These are phyloP conservation scores for Podarcis raffonei DNA, from an alignment of 2,113 vertebrate species.

Conservation along the genomic window DNA sequence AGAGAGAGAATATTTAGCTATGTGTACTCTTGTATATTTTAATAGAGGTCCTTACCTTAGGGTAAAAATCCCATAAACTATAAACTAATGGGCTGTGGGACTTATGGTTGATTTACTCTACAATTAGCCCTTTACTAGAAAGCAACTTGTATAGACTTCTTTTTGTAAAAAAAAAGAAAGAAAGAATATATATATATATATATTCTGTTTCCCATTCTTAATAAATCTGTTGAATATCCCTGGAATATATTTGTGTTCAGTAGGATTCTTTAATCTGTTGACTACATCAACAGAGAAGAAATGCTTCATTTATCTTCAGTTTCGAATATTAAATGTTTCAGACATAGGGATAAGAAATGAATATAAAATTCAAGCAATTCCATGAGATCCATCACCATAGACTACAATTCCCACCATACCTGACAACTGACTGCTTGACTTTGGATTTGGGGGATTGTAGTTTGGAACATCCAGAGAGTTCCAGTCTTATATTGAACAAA, in stretches of 20 bases:
- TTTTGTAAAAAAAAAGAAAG: neutral
- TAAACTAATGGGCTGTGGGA: conserved; percentile 66
- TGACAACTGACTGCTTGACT: too few relatives aligned
- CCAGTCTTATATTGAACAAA: neutral
- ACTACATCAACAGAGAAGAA: conserved; percentile 61
- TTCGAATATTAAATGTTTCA: conserved; percentile 35
- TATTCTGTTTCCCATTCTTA: neutral
- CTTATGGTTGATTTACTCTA: conserved; percentile 75
- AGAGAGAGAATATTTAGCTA: conserved; percentile 65
- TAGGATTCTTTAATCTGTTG: conserved; percentile 72
- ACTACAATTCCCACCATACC: too few relatives aligned
- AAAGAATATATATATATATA: too few relatives aligned
- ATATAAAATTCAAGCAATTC: conserved; percentile 44
- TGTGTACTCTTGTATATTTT: conserved; percentile 67
- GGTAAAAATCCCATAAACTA: conserved; percentile 78
- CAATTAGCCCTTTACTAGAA: conserved; percentile 70
- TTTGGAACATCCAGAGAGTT: too few relatives aligned
- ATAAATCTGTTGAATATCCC: conserved; percentile 75
- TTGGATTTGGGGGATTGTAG: too few relatives aligned
- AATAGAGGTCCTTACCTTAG: conserved; percentile 79
- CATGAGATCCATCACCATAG: conserved; percentile 38
- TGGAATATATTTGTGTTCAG: conserved; percentile 67
- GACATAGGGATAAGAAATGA: conserved; percentile 28
- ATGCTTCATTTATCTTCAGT: conserved; percentile 47
- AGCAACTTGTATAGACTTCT: conserved; percentile 56